Conservation (phyloP, 2,888 invertebrate species). For the Formica aserva region DNA sequence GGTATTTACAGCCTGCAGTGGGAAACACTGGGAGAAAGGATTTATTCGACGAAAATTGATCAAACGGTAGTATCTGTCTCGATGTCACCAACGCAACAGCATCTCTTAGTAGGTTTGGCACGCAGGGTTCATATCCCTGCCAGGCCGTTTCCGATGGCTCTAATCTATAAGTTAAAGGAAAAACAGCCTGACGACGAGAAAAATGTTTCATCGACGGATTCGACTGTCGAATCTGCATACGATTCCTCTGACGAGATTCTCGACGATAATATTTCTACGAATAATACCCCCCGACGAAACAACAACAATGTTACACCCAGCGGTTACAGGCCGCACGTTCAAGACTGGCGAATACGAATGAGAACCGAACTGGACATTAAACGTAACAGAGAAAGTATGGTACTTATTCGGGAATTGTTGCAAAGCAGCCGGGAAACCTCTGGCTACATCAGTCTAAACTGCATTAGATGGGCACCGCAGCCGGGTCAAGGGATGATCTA, state of each 20-base stretch:
- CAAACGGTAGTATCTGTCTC: conserved; percentile 94
- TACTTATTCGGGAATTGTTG: conserved; percentile 89
- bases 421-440: conserved; percentile 88
- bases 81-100: conserved; percentile 92
- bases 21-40: conserved; percentile 91
- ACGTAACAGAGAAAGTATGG: conserved; percentile 82
- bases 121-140: conserved; percentile 87
- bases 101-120: conserved; percentile 93
- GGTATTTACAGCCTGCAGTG: conserved; percentile 93
- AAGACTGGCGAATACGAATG: conserved; percentile 62
- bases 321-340: conserved; percentile 35
- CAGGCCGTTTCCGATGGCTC: conserved; percentile 79
- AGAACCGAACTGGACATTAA: conserved; percentile 72
- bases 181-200: conserved; percentile 71
- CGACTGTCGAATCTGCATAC: conserved; percentile 43
- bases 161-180: conserved; percentile 80
- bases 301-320: conserved; percentile 46
- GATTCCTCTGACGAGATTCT: conserved; percentile 61
- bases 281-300: conserved; percentile 33
- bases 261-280: conserved; percentile 56
- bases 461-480: conserved; percentile 93
- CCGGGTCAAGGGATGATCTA: conserved; percentile 94
- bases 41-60: conserved; percentile 92
- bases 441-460: conserved; percentile 92
- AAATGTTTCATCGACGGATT: conserved; percentile 46